Base-by-base conservation (phyloP, 2,888 invertebrate species). In the Himalopsyche japonica region DNA sequence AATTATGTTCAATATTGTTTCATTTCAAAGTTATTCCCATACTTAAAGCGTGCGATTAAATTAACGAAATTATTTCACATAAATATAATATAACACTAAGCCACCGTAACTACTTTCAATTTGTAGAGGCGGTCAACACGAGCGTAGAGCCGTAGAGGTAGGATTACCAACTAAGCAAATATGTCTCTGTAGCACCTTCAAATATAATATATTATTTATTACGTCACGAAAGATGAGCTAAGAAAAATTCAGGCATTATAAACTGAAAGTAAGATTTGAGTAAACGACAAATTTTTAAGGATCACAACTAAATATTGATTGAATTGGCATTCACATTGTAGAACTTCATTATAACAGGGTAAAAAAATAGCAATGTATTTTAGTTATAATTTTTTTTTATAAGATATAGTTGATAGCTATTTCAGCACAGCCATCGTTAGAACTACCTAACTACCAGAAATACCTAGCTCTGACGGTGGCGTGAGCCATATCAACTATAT, bases 131-230 rank as follows among this genome's bases (percentile, higher is more conserved):
- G 70, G 70, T 70, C 70, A 70, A 70, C 70, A 27, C 70, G 15
- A 15, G 20, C 70, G 27, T 70, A 27, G 27, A 70, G 27, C 70
- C 70, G 70, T 70, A 27, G 70, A 70, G 70, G 70, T 30, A 30
- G 70, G 70, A 70, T 70, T 70, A 27, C 70, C 70, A 70, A 70
- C 70, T 70, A 70, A 70, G 64, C 82, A 82, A 79, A 82, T 82
- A 82, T 79, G 82, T 82, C 82, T 79, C 49, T 82, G 82, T 82
- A 64, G 76, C 34, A 76, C 81, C 81, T 70, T 49, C 30, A 32
- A 57, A 57, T 57, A 57, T 57, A 57, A 57, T 57, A 57, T 57
- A n/a, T 57, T 57, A 57, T 70, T 70, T 70, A 3, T 30, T 4
- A 6, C 24, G 20, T 30, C 12, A 30, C 12, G 15, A 27, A 57